phyloP scores from a whole-genome alignment of 2,888 invertebrate species.

The Apodemia hepburni region DNA sequence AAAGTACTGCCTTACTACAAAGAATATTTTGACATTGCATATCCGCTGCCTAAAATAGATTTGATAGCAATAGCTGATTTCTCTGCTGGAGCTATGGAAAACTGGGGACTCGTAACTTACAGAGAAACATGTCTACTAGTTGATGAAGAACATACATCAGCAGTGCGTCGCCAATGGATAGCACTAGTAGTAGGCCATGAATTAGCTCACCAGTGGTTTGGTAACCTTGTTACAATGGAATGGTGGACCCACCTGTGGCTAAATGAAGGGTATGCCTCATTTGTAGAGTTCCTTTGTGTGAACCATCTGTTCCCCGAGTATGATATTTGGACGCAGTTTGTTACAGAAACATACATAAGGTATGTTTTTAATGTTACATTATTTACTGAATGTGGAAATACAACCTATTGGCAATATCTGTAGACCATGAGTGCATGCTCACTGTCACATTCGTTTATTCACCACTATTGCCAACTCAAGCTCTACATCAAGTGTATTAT shows the following conservation, averaged over 20 bases:
- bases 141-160: conserved; percentile 94
- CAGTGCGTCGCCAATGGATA: conserved; percentile 90
- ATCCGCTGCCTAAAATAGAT: conserved; percentile 97
- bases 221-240: conserved; percentile 98
- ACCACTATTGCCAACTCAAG: no score
- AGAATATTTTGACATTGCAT: conserved; percentile 96
- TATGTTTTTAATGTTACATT: conserved; percentile 30
- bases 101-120: conserved; percentile 97
- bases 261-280: conserved; percentile 97
- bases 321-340: conserved; percentile 98
- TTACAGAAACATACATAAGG: conserved; percentile 91
- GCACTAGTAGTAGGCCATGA: conserved; percentile 96
- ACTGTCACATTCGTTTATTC: no score
- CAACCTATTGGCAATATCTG: no score
- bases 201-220: conserved; percentile 99
- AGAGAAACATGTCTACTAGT: conserved; percentile 94
- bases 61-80: conserved; percentile 98
- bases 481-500: no score
- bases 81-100: conserved; percentile 98
- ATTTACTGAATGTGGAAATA: no score
- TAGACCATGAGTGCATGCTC: no score
- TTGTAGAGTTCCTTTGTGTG: conserved; percentile 97
- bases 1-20: conserved; percentile 96
- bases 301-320: conserved; percentile 96
- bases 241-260: conserved; percentile 99